A percentile compares a stretch with the other conserved stretches of the same genome.
Conservation (phyloP, 2,797 vertebrate genomes). For the Apogon hyalosoma region DNA sequence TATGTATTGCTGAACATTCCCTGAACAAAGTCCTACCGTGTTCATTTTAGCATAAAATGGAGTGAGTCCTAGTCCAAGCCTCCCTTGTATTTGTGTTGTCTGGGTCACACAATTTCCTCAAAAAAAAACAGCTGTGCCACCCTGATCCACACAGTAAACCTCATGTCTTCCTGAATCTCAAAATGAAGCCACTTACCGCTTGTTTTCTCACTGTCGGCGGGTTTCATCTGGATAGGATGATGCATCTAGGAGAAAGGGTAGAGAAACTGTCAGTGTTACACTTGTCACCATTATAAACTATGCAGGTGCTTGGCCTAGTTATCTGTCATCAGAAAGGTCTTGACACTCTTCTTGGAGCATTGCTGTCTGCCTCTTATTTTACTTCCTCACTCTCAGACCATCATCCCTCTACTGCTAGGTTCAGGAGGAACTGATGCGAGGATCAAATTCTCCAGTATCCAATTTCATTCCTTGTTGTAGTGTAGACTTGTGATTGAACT, state of each 20-base stretch:
- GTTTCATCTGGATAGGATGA: constrained; percentile 88
- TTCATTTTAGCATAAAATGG: constrained; percentile 29
- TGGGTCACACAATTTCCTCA: constrained; percentile 6
- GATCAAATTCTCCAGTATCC: constrained; percentile 62
- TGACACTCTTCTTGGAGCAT: constrained; percentile 28
- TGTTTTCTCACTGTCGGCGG: constrained; percentile 86
- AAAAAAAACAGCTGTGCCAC: background rate
- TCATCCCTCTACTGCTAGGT: constrained; percentile 38
- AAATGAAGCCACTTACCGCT: constrained; percentile 75
- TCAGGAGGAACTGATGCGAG: constrained; percentile 36
- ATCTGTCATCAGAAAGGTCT: constrained; percentile 30
- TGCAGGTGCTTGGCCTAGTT: constrained; percentile 6
- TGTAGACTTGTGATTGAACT: constrained; percentile 48
- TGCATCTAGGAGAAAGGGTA: constrained; percentile 74
- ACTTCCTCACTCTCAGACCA: constrained; percentile 36
- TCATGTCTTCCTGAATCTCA: constrained; percentile 5
- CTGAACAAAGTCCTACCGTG: constrained; percentile 19
- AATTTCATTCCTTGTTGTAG: constrained; percentile 53
- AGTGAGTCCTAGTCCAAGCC: constrained; percentile 2
- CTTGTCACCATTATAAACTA: constrained; percentile 19
- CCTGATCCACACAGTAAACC: background rate
- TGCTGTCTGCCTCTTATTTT: constrained; percentile 32
- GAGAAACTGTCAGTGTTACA: constrained; percentile 19
- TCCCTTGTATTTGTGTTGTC: constrained; percentile 9
- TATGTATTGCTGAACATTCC: constrained; percentile 46